phyloP scores from a whole-genome alignment of 2,797 vertebrate genomes.

The Thripadectes ignobilis region DNA sequence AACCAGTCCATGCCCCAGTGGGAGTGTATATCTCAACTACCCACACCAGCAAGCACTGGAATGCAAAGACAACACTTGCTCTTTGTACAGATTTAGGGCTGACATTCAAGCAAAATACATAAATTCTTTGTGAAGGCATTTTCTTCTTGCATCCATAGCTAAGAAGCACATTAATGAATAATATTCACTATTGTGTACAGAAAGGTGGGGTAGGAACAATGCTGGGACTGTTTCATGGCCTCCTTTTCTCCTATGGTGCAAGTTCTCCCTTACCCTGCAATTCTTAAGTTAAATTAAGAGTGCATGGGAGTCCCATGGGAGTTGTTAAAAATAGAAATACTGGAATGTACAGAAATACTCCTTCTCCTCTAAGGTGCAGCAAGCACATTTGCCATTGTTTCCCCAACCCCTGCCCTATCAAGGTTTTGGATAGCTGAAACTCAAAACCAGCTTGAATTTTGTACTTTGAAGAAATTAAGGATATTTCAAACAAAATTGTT shows the following conservation, averaged over 20 bases:
- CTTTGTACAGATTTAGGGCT: slow-evolving; percentile 54
- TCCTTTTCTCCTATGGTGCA: neutral
- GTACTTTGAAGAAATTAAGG: neutral
- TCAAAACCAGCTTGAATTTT: neutral
- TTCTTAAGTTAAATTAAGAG: neutral
- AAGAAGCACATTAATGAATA: slow-evolving; percentile 20
- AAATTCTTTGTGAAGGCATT: slow-evolving; percentile 70
- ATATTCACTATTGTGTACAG: slow-evolving; percentile 32
- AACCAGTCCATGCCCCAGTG: neutral
- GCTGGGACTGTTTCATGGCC: neutral
- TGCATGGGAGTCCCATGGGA: neutral
- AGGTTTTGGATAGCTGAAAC: neutral
- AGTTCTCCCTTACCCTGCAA: neutral
- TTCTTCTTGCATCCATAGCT: slow-evolving; percentile 27
- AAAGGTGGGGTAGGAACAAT: slow-evolving; percentile 59
- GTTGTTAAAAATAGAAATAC: neutral
- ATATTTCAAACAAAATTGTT: neutral
- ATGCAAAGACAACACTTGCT: slow-evolving; percentile 51
- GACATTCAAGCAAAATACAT: slow-evolving; percentile 66
- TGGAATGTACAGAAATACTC: neutral
- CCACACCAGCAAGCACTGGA: slow-evolving; percentile 57
- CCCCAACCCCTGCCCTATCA: accelerated
- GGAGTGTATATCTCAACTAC: neutral
- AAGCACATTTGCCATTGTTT: neutral
- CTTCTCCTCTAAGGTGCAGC: neutral